Evolutionary conservation across 1,140 invertebrate genomes (phyloP), one percentile per base, ranked within the genome.

Genomic region (Acromyrmex echinatior): DNA sequence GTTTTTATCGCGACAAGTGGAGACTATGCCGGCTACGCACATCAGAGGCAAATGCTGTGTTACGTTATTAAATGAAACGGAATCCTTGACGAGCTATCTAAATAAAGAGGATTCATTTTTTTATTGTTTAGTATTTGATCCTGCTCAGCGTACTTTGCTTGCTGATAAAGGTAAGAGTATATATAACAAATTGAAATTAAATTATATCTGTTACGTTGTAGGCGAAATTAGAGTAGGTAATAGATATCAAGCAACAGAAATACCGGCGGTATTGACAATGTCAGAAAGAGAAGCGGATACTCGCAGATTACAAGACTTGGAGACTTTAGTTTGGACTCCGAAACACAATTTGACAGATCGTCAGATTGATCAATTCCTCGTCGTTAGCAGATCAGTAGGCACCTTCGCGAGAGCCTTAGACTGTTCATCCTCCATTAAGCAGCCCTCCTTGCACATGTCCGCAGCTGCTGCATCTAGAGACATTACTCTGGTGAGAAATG

Each of bases 61-160:
- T 88, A 99, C 99, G 76, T 96, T 99, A 81, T 97, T 99, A 94
- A 99, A 99, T 96, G 99, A 99, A 96, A 99, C 99, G 70, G 99
- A 99, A 96, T 98, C 98, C 89, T 96, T 99, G 91, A 96, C 98
- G 91, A 99, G 98, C 94, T 99, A 99, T 96, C 96, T 99, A 89
- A 98, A 98, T 96, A 99, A 99, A 96, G 99, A 99, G 97, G 99
- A 99, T 96, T 98, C 98, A 94, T 99, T 99, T 97, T 99, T 99
- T 96, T 99, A 99, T 96, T 99, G 99, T 94, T 96, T 99, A 95
- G 99, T 99, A 88, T 99, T 99, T 96, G 99, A 99, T 96, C 99
- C 99, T 87, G 97, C 98, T 95, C 99, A 99, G 96, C 99, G 99
- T 96, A 99, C 99, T 92, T 96, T 99, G 93, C 97, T 99, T 93